Base-by-base conservation (phyloP, 2,113 vertebrate genomes). In the Amazona vittata region DNA sequence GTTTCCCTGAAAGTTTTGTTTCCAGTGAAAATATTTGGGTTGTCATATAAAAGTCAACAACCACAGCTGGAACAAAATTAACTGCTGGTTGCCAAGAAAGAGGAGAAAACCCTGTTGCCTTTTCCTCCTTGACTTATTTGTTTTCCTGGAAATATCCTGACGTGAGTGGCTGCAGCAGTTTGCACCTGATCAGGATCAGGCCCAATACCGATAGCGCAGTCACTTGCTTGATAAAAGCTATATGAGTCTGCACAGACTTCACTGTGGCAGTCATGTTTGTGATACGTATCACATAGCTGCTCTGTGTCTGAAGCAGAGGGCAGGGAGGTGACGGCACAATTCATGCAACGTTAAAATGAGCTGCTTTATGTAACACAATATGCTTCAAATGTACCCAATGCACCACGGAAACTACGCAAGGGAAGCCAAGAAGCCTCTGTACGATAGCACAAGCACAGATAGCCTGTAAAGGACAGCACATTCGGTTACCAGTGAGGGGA, bases 1-100 rank as follows among this genome's bases (percentile, higher is more conserved):
- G 16, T 63, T 92, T 94, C 70, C 93, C 91, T 83, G 75, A 85
- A 93, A 93, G 49, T 75, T 88, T 75, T 78, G 49, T 84, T 92
- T 93, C 79, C 57, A 63, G 46, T 81, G 74, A 94, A 96, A 93
- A 92, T 81, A 93, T 92, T 96, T 93, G 76, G 33, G 26, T 84
- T 86, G 69, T 88, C 79, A 37, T 68, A 79, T 68, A 80, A 92
- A 92, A 74, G 55, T 78, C 15, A 7, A 86, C 93, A 96, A 89
- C 83, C 55, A 81, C 92, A 94, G 68, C 85, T 94, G 79, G 55
- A 78, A 89, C 73, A 74, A 77, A 65, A 46, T 9, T 4, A 74
- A 47, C 69, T 37, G n/a, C 43, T 57, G 16, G 10, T 69, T 91
- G 57, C 74, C 75, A 90, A 88, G 60, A 43, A 86, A 80, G 29